Evolutionary conservation across 1,140 invertebrate genomes (phyloP).

Genomic region (Bathynomus jamesi): DNA sequence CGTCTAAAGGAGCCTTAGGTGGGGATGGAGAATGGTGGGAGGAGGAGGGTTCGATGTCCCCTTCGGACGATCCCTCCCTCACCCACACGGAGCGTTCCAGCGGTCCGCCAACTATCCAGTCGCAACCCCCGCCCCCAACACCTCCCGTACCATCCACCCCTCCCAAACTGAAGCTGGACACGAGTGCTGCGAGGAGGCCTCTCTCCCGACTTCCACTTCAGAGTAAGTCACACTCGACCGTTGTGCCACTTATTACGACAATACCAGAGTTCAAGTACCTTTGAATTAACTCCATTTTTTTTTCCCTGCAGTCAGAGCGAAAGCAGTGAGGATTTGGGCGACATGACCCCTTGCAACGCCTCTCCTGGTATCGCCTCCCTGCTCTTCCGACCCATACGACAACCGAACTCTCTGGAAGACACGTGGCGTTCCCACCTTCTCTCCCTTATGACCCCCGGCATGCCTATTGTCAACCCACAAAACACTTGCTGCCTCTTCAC

Average conservation of each 20-base stretch:
- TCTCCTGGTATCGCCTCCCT: constrained; percentile 66
- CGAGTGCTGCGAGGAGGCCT: not conserved
- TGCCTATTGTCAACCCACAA: constrained; percentile 17
- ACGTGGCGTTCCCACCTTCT: constrained; percentile 55
- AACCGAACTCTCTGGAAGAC: constrained; percentile 58
- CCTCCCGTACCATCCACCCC: not conserved
- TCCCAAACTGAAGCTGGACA: not conserved
- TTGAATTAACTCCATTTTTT: not conserved
- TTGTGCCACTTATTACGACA: not conserved
- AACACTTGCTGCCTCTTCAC: constrained; percentile 30
- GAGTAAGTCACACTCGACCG: no score
- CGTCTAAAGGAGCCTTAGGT: constrained; percentile 4
- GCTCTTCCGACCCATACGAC: constrained; percentile 50
- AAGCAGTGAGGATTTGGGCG: constrained; percentile 70
- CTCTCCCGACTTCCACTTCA: not conserved
- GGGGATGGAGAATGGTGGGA: constrained; percentile 73
- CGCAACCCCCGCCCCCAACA: not conserved
- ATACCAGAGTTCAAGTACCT: not conserved
- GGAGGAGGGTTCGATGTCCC: constrained; percentile 82
- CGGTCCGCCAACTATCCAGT: not conserved
- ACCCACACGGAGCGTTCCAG: constrained; percentile 10
- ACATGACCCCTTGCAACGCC: constrained; percentile 78
- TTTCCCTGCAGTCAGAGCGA: constrained; percentile 36
- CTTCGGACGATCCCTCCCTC: constrained; percentile 59
- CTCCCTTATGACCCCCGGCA: constrained; percentile 25